These are phyloP conservation scores for Hucho hucho DNA, from an alignment of 2,113 vertebrate genomes.

Conservation along the genomic window DNA sequence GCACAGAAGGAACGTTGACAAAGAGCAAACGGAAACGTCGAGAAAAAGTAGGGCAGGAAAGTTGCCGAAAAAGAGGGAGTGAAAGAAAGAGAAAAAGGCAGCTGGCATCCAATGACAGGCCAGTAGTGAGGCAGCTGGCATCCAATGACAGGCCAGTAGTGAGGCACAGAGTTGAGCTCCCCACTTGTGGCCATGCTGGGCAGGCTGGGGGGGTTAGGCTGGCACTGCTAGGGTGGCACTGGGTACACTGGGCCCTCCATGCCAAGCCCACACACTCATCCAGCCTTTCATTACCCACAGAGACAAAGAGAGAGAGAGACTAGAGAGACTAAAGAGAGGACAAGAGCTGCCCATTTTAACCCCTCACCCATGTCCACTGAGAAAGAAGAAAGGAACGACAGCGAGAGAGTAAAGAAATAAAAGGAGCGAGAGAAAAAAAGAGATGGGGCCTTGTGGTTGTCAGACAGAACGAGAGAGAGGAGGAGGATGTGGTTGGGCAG, in stretches of 20 bases:
- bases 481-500: conserved; percentile 34
- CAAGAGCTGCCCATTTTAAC: not conserved
- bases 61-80: conserved; percentile 47
- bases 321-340: conserved; percentile 4
- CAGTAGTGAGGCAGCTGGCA: conserved; percentile 47
- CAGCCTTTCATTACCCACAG: conserved; percentile 41
- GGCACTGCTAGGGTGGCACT: conserved; percentile 34
- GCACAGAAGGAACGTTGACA: conserved; percentile 37
- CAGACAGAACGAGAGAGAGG: conserved; percentile 1
- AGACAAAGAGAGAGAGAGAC: conserved; percentile 19
- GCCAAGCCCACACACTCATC: conserved; percentile 28
- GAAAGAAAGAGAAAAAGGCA: conserved; percentile 48
- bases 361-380: conserved; percentile 14
- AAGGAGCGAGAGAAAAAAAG: conserved; percentile 3
- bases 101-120: conserved; percentile 59
- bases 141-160: conserved; percentile 56
- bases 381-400: not conserved
- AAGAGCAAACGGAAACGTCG: not conserved
- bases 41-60: conserved; percentile 37
- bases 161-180: conserved; percentile 52
- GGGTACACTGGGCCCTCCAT: not conserved
- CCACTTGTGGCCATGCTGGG: conserved; percentile 64
- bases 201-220: conserved; percentile 60
- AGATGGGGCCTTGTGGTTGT: not conserved
- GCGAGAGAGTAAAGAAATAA: conserved; percentile 3